These are phyloP conservation scores for Zosterops lateralis DNA, from an alignment of 2,113 vertebrate genomes.

Conservation along the genomic window DNA sequence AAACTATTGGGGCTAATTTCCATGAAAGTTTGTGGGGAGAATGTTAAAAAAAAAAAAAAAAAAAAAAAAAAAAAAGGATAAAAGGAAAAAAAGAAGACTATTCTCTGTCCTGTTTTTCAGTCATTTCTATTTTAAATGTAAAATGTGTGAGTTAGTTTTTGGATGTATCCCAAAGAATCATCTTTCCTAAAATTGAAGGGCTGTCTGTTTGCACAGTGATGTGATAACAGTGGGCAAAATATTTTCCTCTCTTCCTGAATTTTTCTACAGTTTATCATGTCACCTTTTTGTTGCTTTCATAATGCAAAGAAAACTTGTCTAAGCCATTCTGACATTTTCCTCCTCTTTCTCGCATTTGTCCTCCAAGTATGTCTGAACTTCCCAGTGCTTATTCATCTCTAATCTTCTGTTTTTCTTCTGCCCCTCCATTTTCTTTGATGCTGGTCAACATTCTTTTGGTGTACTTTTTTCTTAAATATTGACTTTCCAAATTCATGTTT, in stretches of 20 bases:
- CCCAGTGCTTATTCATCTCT: not conserved
- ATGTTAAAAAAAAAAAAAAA: not conserved
- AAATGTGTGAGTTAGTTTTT: constrained; percentile 56
- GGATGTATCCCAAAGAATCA: constrained; percentile 60
- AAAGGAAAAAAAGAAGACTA: not conserved
- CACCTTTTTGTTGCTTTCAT: constrained; percentile 55
- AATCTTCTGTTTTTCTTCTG: not conserved
- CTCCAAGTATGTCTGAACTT: not conserved
- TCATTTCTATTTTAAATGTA: constrained; percentile 46
- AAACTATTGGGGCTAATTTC: not conserved
- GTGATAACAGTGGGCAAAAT: constrained; percentile 62
- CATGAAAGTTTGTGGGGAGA: not conserved
- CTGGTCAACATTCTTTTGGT: not conserved
- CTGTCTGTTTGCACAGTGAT: constrained; percentile 56
- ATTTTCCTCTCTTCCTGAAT: constrained; percentile 37
- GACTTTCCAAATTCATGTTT: not conserved
- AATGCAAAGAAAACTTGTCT: constrained; percentile 35
- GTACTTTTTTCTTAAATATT: not conserved
- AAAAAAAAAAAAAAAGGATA: too few relatives aligned
- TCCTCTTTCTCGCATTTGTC: constrained; percentile 37
- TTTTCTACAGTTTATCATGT: constrained; percentile 60
- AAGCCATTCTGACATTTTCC: not conserved
- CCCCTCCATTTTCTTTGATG: not conserved
- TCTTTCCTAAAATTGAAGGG: constrained; percentile 58
- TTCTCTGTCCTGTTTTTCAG: not conserved